These are phyloP conservation scores for Sardinella longiceps DNA, from an alignment of 2,797 vertebrate genomes.

Conservation along the genomic window DNA sequence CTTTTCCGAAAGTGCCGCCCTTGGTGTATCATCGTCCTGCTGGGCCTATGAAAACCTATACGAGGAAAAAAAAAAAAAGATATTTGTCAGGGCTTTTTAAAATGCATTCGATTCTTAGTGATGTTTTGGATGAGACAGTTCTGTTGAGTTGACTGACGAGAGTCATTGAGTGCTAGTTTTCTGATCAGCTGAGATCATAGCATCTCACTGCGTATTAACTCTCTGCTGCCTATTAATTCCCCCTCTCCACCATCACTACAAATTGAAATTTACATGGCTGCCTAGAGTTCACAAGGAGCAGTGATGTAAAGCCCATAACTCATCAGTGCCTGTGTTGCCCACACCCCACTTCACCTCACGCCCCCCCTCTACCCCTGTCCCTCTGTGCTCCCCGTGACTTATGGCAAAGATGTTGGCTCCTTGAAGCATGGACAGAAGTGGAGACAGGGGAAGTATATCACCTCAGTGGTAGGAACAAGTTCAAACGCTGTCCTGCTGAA, in stretches of 20 bases:
- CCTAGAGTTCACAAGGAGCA: constrained; percentile 41
- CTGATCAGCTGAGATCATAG: not conserved
- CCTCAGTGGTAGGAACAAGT: constrained; percentile 18
- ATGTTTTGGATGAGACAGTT: not conserved
- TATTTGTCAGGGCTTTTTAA: not conserved
- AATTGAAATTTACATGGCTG: constrained; percentile 50
- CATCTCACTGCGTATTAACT: not conserved
- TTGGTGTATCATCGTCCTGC: constrained; percentile 44
- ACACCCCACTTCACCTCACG: constrained; percentile 31
- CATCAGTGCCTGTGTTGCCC: constrained; percentile 47
- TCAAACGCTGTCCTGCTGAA: constrained; percentile 30
- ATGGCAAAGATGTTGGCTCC: constrained; percentile 39
- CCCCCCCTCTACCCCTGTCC: constrained; percentile 20
- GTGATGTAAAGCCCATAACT: constrained; percentile 53
- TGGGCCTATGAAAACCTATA: constrained; percentile 27
- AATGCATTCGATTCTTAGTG: not conserved
- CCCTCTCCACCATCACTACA: not conserved
- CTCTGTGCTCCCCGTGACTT: constrained; percentile 46
- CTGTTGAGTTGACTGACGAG: not conserved
- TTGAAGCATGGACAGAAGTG: constrained; percentile 39
- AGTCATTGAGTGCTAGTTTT: not conserved
- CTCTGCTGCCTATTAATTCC: no score
- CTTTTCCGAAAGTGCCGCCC: constrained; percentile 44
- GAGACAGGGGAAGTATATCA: constrained; percentile 42
- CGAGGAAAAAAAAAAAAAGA: not conserved